Percentiles rank a stretch among this genome's conserved stretches.
Conservation (phyloP, 2,888 invertebrate species). For the Caradrina clavipalpis region DNA sequence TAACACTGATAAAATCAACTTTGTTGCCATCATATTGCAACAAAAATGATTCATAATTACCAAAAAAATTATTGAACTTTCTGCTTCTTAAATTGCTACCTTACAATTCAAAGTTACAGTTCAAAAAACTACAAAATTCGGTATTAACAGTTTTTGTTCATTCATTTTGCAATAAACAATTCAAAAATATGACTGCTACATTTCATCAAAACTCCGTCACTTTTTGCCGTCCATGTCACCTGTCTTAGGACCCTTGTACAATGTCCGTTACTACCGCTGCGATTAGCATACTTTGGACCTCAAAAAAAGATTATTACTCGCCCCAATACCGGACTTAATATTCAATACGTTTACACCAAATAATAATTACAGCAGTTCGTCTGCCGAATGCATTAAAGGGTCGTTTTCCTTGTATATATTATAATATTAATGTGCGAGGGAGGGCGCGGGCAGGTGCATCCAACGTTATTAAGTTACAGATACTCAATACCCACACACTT, state of each 20-base stretch:
- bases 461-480: constrained; percentile 85
- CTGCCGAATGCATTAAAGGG: constrained; percentile 84
- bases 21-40: background rate
- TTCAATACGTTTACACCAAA: constrained; percentile 90
- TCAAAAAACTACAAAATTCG: constrained; percentile 29
- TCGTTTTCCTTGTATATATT: constrained; percentile 85
- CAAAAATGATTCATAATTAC: background rate
- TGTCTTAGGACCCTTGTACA: constrained; percentile 73
- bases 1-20: background rate
- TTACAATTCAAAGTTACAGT: background rate
- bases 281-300: constrained; percentile 85
- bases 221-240: constrained; percentile 80
- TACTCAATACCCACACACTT: constrained; percentile 77
- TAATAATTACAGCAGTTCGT: constrained; percentile 86
- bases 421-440: constrained; percentile 82
- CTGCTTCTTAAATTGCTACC: background rate
- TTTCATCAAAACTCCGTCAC: constrained; percentile 81
- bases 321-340: constrained; percentile 82
- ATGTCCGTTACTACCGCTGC: constrained; percentile 76
- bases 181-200: constrained; percentile 69
- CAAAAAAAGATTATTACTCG: constrained; percentile 83
- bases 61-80: background rate
- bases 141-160: constrained; percentile 40
- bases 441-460: constrained; percentile 81
- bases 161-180: constrained; percentile 54